A percentile compares a stretch with the other conserved stretches of the same genome.
These are phyloP conservation scores for Drosophila orosa DNA, from an alignment of 1,140 invertebrate genomes.

Conservation along the genomic window DNA sequence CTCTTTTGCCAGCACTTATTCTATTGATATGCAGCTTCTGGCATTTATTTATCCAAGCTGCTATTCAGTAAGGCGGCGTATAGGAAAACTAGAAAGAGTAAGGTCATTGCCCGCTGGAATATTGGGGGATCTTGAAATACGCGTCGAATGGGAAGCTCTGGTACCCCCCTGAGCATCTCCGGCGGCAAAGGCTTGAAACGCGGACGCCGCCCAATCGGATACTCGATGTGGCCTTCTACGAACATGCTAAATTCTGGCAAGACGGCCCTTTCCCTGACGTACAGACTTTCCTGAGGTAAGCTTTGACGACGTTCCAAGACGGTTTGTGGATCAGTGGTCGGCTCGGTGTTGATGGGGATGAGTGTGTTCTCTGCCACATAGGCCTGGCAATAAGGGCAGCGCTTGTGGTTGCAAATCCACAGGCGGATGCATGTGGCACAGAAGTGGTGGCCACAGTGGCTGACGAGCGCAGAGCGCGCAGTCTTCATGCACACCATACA, in stretches of 20 bases:
- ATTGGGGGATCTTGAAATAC: neutral
- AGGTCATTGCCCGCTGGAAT: constrained; percentile 4
- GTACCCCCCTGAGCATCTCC: constrained; percentile 16
- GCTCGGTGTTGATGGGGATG: constrained; percentile 17
- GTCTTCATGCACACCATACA: constrained; percentile 55
- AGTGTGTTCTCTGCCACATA: constrained; percentile 36
- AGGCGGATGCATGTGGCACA: constrained; percentile 41
- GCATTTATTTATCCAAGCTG: neutral
- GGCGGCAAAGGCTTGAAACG: constrained; percentile 35
- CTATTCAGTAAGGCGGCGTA: neutral
- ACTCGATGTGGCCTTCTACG: constrained; percentile 2
- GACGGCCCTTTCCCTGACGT: neutral
- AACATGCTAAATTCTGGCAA: constrained; percentile 30
- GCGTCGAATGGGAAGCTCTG: neutral
- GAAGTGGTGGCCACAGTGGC: constrained; percentile 58
- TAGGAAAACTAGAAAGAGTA: constrained; percentile 25
- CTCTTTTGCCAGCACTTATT: neutral
- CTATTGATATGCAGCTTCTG: neutral
- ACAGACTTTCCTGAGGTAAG: neutral
- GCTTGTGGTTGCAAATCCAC: constrained; percentile 23
- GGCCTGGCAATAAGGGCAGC: constrained; percentile 55
- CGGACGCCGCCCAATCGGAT: constrained; percentile 13
- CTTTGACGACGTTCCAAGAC: constrained; percentile 20
- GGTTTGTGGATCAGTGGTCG: neutral
- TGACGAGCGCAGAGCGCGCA: constrained; percentile 26